phyloP scores from a whole-genome alignment of 2,888 invertebrate genomes.

The Leptopilina drosophilae region DNA sequence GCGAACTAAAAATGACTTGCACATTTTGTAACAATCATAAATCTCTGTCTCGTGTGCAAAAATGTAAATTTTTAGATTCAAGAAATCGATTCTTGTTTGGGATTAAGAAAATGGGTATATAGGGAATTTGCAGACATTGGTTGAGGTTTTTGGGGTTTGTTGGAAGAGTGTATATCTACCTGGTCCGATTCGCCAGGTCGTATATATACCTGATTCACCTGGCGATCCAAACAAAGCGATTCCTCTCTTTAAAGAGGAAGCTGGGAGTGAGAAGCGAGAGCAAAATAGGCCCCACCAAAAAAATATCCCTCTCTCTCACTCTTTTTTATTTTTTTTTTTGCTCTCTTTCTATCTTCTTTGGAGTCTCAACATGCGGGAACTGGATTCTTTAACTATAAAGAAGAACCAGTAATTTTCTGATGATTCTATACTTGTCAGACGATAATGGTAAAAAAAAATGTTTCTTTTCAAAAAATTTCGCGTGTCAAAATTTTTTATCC shows the following conservation, averaged over 20 bases:
- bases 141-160: constrained; percentile 51
- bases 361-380: constrained; percentile 32
- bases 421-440: constrained; percentile 17
- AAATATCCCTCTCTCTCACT: too few species aligned
- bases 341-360: background rate
- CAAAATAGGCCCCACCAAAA: background rate
- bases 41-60: background rate
- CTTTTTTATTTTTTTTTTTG: too few species aligned
- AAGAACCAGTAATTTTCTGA: constrained; percentile 48
- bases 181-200: constrained; percentile 58
- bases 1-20: background rate
- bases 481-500: background rate
- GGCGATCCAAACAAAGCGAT: constrained; percentile 50
- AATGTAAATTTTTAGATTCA: background rate
- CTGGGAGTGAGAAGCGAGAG: constrained; percentile 35
- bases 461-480: background rate
- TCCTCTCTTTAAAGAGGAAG: constrained; percentile 37
- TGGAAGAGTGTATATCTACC: constrained; percentile 43
- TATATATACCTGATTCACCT: constrained; percentile 60
- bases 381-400: constrained; percentile 25
- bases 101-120: background rate
- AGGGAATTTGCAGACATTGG: constrained; percentile 47
- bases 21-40: constrained; percentile 2
- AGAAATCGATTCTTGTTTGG: constrained; percentile 1
- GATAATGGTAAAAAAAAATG: constrained; percentile 11